Evolutionary conservation across 1,140 invertebrate genomes (phyloP).

Genomic region (Bombus affinis): DNA sequence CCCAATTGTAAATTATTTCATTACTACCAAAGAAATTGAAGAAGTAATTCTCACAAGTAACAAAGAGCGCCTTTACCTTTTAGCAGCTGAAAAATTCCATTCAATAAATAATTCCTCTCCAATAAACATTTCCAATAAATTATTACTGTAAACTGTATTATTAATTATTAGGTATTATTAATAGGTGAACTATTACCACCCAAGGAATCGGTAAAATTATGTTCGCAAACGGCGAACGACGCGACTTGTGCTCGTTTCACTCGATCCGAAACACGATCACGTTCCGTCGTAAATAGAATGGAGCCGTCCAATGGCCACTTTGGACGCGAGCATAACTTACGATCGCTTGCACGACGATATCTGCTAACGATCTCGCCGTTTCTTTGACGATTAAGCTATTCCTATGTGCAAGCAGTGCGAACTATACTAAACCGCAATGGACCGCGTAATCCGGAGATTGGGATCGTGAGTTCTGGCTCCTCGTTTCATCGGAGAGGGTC

Average conservation of each 20-base stretch:
- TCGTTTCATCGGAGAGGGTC: background rate
- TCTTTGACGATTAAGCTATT: slow-evolving; percentile 27
- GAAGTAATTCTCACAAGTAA: background rate
- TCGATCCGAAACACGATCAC: background rate
- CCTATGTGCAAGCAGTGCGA: slow-evolving; percentile 1
- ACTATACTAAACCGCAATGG: background rate
- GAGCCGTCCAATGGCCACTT: too few relatives aligned
- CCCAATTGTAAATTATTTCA: background rate
- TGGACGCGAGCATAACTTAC: background rate
- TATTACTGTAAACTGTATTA: background rate
- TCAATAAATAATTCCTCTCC: too few relatives aligned
- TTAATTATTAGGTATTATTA: too few relatives aligned
- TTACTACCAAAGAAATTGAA: background rate
- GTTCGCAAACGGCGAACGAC: background rate
- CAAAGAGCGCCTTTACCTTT: too few relatives aligned
- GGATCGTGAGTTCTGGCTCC: background rate
- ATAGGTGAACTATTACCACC: too few relatives aligned
- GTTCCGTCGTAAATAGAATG: background rate
- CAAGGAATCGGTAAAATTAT: background rate
- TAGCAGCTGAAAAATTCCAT: too few relatives aligned
- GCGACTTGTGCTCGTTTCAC: background rate
- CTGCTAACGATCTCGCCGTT: background rate
- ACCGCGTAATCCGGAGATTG: slow-evolving; percentile 20
- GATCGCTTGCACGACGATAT: background rate
- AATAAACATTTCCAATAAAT: background rate